Percentiles rank a stretch among this genome's conserved stretches.
Conservation (phyloP, 37 sponge, comb jelly and placozoan genomes). For the Cliona cf. orientalis region DNA sequence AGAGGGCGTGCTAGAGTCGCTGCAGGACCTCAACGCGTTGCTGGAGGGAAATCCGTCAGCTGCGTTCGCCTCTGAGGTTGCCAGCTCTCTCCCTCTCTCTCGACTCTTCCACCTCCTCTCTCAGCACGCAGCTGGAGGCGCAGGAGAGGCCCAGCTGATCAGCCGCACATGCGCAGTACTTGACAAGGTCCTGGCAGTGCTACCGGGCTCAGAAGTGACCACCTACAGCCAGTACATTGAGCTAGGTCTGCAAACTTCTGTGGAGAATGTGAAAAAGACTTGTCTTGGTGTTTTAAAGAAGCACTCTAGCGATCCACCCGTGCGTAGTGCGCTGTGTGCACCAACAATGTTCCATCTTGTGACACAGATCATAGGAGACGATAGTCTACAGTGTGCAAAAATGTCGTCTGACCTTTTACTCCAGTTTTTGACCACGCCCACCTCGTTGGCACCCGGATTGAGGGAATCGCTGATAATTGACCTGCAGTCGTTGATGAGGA, state of each 20-base stretch:
- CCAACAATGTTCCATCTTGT: slow-evolving; percentile 75
- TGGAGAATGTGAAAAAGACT: slow-evolving; percentile 12
- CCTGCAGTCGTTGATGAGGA: slow-evolving; percentile 20
- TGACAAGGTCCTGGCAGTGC: slow-evolving; percentile 37
- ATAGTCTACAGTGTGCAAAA: slow-evolving; percentile 52
- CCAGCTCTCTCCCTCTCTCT: slow-evolving; percentile 21
- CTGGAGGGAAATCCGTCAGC: slow-evolving; percentile 27
- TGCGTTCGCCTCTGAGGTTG: slow-evolving; percentile 1
- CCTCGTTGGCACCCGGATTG: not conserved
- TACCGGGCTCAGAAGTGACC: slow-evolving; percentile 31
- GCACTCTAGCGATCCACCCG: not conserved
- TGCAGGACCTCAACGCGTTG: slow-evolving; percentile 53
- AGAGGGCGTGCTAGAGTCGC: slow-evolving; percentile 22
- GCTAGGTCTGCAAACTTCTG: slow-evolving; percentile 68
- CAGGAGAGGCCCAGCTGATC: slow-evolving; percentile 4
- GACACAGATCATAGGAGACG: slow-evolving; percentile 53
- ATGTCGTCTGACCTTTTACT: slow-evolving; percentile 33
- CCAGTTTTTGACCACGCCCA: slow-evolving; percentile 4
- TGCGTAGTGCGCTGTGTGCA: slow-evolving; percentile 18
- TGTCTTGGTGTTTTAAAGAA: slow-evolving; percentile 28
- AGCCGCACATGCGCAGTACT: slow-evolving; percentile 42
- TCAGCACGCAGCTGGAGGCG: no score
- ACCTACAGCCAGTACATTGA: slow-evolving; percentile 38
- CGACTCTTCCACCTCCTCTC: slow-evolving; percentile 46
- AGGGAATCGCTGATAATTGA: slow-evolving; percentile 43